Percentiles rank a stretch among this genome's conserved stretches.
Conservation (phyloP, 2,888 invertebrate species). For the Clostera curtula region DNA sequence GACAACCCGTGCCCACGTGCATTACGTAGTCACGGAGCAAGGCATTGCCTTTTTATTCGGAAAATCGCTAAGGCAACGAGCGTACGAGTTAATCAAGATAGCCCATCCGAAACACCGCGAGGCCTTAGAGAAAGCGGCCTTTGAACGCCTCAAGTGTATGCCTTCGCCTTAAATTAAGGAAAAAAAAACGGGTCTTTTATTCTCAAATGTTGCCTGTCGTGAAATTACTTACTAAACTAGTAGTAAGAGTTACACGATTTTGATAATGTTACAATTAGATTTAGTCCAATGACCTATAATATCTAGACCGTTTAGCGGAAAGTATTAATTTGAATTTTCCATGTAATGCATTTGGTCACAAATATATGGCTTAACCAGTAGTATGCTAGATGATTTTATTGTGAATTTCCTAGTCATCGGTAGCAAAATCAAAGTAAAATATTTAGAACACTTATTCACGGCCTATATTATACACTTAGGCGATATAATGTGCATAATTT, state of each 20-base stretch:
- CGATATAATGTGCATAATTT: too few relatives aligned
- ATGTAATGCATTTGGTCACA: too few relatives aligned
- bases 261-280: slow-evolving; percentile 2
- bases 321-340: too few relatives aligned
- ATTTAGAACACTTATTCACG: too few relatives aligned
- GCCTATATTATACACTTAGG: too few relatives aligned
- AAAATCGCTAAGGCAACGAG: slow-evolving; percentile 90
- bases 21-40: slow-evolving; percentile 94
- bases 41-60: slow-evolving; percentile 94
- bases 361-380: too few relatives aligned
- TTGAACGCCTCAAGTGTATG: slow-evolving; percentile 87
- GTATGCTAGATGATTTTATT: too few relatives aligned
- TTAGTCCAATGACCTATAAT: slow-evolving; percentile 3
- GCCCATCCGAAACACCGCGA: slow-evolving; percentile 93
- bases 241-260: slow-evolving; percentile 5
- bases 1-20: slow-evolving; percentile 92
- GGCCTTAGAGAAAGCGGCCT: slow-evolving; percentile 88
- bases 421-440: too few relatives aligned
- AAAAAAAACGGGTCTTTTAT: background rate
- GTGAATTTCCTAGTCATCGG: too few relatives aligned
- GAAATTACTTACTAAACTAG: slow-evolving; percentile 4
- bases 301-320: too few relatives aligned
- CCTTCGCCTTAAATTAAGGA: slow-evolving; percentile 70
- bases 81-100: slow-evolving; percentile 90
- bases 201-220: slow-evolving; percentile 13